Evolutionary conservation across 2,113 vertebrate species (phyloP).

Genomic region (Jaculus jaculus): DNA sequence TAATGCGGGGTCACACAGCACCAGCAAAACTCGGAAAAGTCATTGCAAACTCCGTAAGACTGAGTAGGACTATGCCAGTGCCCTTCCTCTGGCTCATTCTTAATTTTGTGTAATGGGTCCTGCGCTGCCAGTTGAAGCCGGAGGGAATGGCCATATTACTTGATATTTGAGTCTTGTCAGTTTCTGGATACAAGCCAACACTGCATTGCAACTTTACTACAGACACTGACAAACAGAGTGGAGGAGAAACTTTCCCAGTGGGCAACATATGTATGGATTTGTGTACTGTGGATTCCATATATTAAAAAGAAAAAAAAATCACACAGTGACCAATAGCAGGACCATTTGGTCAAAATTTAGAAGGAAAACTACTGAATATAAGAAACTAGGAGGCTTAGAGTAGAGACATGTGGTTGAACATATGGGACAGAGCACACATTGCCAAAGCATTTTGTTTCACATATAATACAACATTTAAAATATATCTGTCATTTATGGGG

Average conservation of each 20-base stretch:
- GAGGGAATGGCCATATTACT: neutral
- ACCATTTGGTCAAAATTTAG: neutral
- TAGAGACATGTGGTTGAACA: neutral
- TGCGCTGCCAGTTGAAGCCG: neutral
- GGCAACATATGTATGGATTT: neutral
- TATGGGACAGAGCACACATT: neutral
- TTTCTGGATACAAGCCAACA: neutral
- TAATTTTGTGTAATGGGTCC: neutral
- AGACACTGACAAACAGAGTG: neutral
- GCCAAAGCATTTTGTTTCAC: neutral
- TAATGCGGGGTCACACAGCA: neutral
- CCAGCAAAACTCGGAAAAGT: neutral
- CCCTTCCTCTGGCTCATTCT: neutral
- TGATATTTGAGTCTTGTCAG: neutral
- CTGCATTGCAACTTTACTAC: neutral
- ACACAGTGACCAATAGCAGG: neutral
- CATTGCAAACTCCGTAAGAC: neutral
- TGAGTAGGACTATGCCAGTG: neutral
- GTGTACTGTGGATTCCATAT: no score
- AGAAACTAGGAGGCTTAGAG: neutral
- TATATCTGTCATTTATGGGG: neutral
- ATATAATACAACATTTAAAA: neutral
- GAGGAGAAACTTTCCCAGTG: neutral
- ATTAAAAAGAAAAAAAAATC: no score
- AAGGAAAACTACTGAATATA: neutral